A percentile compares a stretch with the other conserved stretches of the same genome.
phyloP scores from a whole-genome alignment of 2,113 vertebrate genomes.

The Girardinichthys multiradiatus region DNA sequence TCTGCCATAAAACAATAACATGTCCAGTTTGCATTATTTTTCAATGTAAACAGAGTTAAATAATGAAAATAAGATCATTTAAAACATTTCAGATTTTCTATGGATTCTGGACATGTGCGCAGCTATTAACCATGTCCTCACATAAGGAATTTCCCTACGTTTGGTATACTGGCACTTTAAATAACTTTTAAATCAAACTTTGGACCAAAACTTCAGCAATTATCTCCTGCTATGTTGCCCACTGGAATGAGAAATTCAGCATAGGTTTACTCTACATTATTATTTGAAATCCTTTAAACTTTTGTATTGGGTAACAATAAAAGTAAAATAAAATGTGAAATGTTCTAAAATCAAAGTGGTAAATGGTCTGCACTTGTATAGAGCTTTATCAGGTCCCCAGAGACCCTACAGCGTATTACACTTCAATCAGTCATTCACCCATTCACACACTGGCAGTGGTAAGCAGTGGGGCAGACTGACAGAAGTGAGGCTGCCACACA shows the following conservation, averaged over 20 bases:
- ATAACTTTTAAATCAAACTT: background rate
- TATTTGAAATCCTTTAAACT: background rate
- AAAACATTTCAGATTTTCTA: background rate
- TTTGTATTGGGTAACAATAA: too few species aligned
- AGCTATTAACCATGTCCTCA: background rate
- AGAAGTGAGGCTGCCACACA: too few species aligned
- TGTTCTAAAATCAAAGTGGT: background rate
- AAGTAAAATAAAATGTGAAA: background rate
- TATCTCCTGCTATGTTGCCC: background rate
- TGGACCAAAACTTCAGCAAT: background rate
- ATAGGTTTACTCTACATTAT: background rate
- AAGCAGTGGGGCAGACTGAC: too few species aligned
- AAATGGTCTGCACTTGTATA: too few species aligned
- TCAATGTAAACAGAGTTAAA: background rate
- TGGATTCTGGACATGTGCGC: background rate
- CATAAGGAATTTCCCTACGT: background rate
- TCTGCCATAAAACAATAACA: background rate
- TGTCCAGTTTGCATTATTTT: background rate
- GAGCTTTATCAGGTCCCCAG: too few species aligned
- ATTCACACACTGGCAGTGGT: too few species aligned
- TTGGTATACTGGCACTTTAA: background rate
- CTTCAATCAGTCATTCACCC: too few species aligned
- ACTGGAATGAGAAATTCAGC: too few species aligned
- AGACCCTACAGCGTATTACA: too few species aligned
- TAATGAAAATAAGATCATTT: background rate